Evolutionary conservation across 2,113 vertebrate genomes (phyloP).

Genomic region (Gallinago undulata): DNA sequence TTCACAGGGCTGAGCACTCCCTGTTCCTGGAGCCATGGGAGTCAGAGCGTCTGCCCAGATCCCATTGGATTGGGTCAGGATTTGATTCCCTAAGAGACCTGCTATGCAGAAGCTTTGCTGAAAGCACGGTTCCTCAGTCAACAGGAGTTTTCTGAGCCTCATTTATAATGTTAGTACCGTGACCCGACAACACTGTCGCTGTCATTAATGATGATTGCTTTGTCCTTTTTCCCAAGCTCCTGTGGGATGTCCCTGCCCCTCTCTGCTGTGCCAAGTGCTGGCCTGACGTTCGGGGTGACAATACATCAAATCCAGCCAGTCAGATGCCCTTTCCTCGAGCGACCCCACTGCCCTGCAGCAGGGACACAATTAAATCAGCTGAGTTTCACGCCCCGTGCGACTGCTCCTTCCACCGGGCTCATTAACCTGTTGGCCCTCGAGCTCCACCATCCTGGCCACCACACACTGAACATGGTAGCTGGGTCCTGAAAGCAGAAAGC

Average conservation of each 20-base stretch:
- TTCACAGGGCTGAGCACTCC: neutral
- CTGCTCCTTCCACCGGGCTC: neutral
- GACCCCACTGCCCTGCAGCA: neutral
- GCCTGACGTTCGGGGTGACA: neutral
- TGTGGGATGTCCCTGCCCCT: neutral
- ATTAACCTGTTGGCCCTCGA: no score
- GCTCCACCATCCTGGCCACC: neutral
- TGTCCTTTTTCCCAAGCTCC: neutral
- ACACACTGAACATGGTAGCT: neutral
- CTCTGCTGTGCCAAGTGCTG: neutral
- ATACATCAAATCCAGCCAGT: neutral
- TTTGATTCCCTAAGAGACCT: neutral
- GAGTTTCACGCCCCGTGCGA: fast-evolving
- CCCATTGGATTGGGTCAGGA: neutral
- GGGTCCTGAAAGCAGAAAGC: neutral
- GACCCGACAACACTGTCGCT: neutral
- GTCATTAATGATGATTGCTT: neutral
- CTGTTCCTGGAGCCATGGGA: neutral
- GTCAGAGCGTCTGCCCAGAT: neutral
- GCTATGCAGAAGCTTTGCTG: neutral
- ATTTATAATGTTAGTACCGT: neutral
- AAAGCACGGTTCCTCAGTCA: neutral
- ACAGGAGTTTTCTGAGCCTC: neutral
- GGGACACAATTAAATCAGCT: neutral
- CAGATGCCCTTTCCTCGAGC: neutral